Evolutionary conservation across 2,113 vertebrate species (phyloP).

Genomic region (Grammomys surdaster): DNA sequence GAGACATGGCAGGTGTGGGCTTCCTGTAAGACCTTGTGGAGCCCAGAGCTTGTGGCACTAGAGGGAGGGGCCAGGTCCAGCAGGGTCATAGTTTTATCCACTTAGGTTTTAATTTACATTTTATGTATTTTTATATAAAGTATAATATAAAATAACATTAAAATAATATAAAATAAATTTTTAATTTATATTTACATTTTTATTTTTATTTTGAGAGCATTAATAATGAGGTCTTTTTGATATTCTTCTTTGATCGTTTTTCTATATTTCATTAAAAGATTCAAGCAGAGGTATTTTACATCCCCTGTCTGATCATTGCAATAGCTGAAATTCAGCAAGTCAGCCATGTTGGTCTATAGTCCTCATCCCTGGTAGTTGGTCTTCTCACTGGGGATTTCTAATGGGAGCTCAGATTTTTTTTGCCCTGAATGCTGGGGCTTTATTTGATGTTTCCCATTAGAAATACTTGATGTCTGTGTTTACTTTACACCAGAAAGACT

Average conservation of each 20-base stretch:
- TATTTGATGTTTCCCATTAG: background rate
- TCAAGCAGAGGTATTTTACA: constrained; percentile 27
- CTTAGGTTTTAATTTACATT: background rate
- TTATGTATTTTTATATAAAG: background rate
- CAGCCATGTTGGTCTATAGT: background rate
- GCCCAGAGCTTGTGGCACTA: background rate
- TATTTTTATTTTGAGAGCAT: constrained; percentile 23
- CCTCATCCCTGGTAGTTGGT: background rate
- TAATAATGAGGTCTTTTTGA: constrained; percentile 10
- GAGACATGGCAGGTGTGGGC: background rate
- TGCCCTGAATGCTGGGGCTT: background rate
- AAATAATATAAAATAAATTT: background rate
- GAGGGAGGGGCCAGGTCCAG: background rate
- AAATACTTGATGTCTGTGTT: background rate
- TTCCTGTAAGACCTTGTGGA: background rate
- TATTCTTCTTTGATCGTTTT: constrained; percentile 29
- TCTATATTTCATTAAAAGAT: constrained; percentile 8
- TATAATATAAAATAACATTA: too few relatives aligned
- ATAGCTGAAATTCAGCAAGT: background rate
- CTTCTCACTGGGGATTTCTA: background rate
- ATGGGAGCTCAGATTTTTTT: background rate
- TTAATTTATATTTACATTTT: constrained; percentile 7
- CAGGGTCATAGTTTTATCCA: background rate
- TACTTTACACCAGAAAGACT: background rate
- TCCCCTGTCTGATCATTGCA: background rate